These are phyloP conservation scores for Candidula unifasciata DNA, from an alignment of 2,888 invertebrate genomes.

Conservation along the genomic window DNA sequence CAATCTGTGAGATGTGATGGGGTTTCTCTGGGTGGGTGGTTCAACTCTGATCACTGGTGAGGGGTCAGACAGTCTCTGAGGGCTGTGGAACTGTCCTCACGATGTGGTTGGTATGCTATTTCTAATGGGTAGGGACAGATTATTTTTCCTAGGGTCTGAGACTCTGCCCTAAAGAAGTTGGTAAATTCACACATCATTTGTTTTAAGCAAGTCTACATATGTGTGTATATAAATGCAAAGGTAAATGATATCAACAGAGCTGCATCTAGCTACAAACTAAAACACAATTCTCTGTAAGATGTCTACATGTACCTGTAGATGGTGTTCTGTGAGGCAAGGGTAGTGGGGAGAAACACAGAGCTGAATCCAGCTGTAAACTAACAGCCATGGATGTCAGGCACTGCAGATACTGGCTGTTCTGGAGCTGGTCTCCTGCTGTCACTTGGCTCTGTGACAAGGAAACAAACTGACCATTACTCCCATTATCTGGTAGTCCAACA, in stretches of 20 bases:
- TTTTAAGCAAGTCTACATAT: not conserved
- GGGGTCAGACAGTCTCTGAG: too few species aligned
- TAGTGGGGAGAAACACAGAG: constrained; percentile 79
- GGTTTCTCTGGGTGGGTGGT: too few species aligned
- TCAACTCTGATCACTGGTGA: too few species aligned
- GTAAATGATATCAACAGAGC: constrained; percentile 80
- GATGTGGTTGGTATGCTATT: too few species aligned
- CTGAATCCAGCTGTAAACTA: constrained; percentile 80
- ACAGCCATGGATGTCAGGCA: constrained; percentile 81
- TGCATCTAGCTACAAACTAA: constrained; percentile 81
- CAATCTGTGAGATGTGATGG: too few species aligned
- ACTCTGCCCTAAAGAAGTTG: too few species aligned
- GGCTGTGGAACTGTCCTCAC: too few species aligned
- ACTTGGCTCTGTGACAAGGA: constrained; percentile 75
- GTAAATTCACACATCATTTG: too few species aligned
- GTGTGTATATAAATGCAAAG: constrained; percentile 77
- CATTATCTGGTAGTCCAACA: not conserved
- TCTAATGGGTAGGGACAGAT: too few species aligned
- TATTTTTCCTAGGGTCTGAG: too few species aligned
- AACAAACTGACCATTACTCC: not conserved
- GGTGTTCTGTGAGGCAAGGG: constrained; percentile 78
- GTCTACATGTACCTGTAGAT: constrained; percentile 51
- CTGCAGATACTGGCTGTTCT: constrained; percentile 82
- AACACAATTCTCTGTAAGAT: not conserved
- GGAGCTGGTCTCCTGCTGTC: constrained; percentile 81